A percentile compares a stretch with the other conserved stretches of the same genome.
These are phyloP conservation scores for Drosophila suboccidentalis DNA, from an alignment of 2,888 invertebrate species.

Conservation along the genomic window DNA sequence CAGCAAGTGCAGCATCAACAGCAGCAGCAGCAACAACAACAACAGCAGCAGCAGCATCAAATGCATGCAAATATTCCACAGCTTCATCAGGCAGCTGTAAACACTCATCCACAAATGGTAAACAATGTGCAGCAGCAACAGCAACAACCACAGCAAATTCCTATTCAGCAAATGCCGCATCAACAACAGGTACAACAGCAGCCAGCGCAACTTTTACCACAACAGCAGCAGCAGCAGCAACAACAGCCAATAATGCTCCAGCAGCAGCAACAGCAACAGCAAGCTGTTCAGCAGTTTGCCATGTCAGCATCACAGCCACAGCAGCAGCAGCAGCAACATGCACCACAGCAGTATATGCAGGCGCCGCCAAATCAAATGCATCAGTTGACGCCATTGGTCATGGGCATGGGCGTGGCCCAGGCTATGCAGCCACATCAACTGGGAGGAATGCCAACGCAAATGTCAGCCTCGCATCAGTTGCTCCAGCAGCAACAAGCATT, in stretches of 20 bases:
- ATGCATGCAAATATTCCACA: slow-evolving; percentile 55
- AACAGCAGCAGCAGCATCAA: slow-evolving; percentile 42
- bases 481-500: slow-evolving; percentile 53
- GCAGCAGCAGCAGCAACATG: slow-evolving; percentile 35
- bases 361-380: slow-evolving; percentile 69
- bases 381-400: slow-evolving; percentile 60
- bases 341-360: slow-evolving; percentile 59
- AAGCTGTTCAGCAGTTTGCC: slow-evolving; percentile 57
- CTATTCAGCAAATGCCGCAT: slow-evolving; percentile 53
- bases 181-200: slow-evolving; percentile 58
- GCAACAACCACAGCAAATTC: slow-evolving; percentile 31
- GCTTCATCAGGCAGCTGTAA: slow-evolving; percentile 30
- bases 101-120: slow-evolving; percentile 48
- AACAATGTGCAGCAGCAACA: slow-evolving; percentile 53
- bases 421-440: slow-evolving; percentile 58
- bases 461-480: slow-evolving; percentile 58
- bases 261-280: slow-evolving; percentile 49
- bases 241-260: slow-evolving; percentile 49
- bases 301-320: slow-evolving; percentile 58
- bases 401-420: slow-evolving; percentile 52
- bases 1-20: slow-evolving; percentile 47
- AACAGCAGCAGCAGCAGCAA: slow-evolving; percentile 50
- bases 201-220: slow-evolving; percentile 35
- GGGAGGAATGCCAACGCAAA: slow-evolving; percentile 30
- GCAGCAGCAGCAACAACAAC: slow-evolving; percentile 42